Base-by-base conservation (phyloP, 2,888 invertebrate genomes). In the Deroplatys truncata region DNA sequence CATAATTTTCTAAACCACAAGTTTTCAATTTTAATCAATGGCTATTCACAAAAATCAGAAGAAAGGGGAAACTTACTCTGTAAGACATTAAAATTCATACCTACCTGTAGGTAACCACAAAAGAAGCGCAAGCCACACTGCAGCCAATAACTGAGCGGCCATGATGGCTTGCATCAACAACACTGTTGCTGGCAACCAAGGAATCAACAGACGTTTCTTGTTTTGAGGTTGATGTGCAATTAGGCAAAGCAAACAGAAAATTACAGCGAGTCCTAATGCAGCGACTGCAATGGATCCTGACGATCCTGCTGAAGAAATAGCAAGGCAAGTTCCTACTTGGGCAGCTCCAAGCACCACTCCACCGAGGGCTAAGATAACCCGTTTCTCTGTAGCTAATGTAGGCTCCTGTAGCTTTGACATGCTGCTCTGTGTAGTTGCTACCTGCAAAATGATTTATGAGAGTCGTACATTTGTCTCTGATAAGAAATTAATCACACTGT, bases 91-190 rank as follows among this genome's bases (percentile, higher is more conserved):
- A 56, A 72, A 72, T 25, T 0, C 49, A 31, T 82, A 20, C 92
- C 92, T 93, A 96, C 96, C 96, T 92, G 95, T 95, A 90, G 94
- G 93, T 90, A 95, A 94, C 93, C 96, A 96, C 86, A 96, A 94
- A 10, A 95, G 93, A 85, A 95, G 94, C 35, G 95, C 95, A 82
- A 95, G 95, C 95, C 96, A 96, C 84, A 95, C 95, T 91, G 95
- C 95, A 8, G 94, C 92, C 28, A 96, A 92, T 85, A 96, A 93
- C 28, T 95, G 95, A 7, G 95, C 94, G 4, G 95, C 94, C 89
- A 96, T 92, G 88, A 93, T 91, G 72, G 94, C 91, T 94, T 94
- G 93, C 87, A 94, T 92, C 56, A 95, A 92, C 85, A 95, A 94
- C 82, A 94, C 93, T 88, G 94, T 92, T 92, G 95, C 92, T 3